Percentiles rank a stretch among this genome's conserved stretches.
Conservation (phyloP, 2,113 vertebrate genomes). For the Chloebia gouldiae region DNA sequence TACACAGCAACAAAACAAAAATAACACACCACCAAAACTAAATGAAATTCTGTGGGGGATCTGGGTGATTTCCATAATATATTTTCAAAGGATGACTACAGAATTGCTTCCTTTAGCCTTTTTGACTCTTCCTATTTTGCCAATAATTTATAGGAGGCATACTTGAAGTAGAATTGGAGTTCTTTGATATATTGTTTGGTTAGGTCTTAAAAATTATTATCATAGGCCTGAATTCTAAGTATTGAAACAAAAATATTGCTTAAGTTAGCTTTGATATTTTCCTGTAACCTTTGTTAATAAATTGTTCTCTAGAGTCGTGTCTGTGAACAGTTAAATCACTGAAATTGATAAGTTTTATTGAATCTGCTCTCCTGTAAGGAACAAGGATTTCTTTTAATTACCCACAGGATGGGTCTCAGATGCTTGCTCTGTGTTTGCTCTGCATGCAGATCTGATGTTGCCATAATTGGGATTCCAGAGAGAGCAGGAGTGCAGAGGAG, state of each 20-base stretch:
- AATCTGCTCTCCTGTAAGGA: not conserved
- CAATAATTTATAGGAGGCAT: not conserved
- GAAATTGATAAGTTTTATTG: not conserved
- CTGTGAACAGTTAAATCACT: not conserved
- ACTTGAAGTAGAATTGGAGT: not conserved
- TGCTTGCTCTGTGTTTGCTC: not conserved
- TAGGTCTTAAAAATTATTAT: not conserved
- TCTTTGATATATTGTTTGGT: not conserved
- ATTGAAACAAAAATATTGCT: not conserved
- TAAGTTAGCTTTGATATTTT: not conserved
- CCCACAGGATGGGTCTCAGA: not conserved
- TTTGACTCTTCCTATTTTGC: not conserved
- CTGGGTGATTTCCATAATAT: not conserved
- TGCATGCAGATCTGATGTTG: not conserved
- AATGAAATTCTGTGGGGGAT: not conserved
- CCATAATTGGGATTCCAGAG: slow-evolving; percentile 13
- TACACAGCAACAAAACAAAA: not conserved
- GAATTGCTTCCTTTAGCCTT: not conserved
- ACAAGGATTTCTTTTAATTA: slow-evolving; percentile 7
- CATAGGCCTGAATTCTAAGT: not conserved
- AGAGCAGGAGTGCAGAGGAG: not conserved
- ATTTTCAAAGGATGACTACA: not conserved
- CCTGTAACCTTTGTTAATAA: not conserved
- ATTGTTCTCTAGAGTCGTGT: not conserved
- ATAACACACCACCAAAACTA: not conserved